Percentiles rank a stretch among this genome's conserved stretches.
Conservation (phyloP, 2,113 vertebrate species). For the Catagonus wagneri region DNA sequence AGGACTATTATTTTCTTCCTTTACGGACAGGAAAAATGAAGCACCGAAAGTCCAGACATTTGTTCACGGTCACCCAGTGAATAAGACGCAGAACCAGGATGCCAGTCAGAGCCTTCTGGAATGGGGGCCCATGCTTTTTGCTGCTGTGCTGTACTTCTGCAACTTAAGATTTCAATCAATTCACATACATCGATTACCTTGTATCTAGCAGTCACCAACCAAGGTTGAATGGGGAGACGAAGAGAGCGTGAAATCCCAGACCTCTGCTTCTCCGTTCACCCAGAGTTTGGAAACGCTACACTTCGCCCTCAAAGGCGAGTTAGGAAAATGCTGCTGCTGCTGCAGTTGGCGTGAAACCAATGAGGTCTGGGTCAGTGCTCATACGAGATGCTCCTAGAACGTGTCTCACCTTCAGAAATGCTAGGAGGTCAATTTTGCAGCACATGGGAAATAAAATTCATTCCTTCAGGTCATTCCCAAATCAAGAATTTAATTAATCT, state of each 20-base stretch:
- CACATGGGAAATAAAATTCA: conserved; percentile 63
- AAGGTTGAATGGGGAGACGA: background rate
- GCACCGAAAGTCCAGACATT: background rate
- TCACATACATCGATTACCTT: background rate
- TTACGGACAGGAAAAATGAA: background rate
- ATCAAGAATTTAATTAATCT: conserved; percentile 74
- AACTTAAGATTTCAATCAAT: background rate
- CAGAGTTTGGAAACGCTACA: background rate
- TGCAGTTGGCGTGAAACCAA: background rate
- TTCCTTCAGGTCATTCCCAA: conserved; percentile 67
- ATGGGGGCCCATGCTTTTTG: background rate
- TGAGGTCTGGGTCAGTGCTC: background rate
- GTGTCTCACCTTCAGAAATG: conserved; percentile 4
- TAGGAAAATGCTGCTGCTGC: background rate
- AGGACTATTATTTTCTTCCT: background rate
- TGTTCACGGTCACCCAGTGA: background rate
- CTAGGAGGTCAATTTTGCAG: background rate
- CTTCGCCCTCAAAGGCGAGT: background rate
- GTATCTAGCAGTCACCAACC: background rate
- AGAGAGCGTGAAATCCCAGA: background rate
- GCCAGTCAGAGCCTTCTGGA: background rate
- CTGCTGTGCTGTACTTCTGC: background rate
- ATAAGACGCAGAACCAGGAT: background rate
- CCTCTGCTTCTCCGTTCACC: accelerated
- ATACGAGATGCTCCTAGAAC: background rate